Evolutionary conservation across 2,888 invertebrate species (phyloP).

Genomic region (Phyto melanocephala): DNA sequence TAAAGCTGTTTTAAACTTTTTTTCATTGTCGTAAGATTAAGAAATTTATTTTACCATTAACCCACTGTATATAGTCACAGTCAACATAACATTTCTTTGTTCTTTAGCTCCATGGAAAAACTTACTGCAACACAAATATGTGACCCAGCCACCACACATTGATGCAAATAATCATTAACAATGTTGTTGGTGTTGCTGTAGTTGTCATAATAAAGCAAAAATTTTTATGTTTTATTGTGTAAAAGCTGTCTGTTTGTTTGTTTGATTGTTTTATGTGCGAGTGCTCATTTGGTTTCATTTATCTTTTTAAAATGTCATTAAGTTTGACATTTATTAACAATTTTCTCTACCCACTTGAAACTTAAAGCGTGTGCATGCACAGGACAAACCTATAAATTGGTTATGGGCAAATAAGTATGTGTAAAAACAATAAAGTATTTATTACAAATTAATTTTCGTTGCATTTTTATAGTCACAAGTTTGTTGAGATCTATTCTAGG

Average conservation of each 20-base stretch:
- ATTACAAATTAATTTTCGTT: neutral
- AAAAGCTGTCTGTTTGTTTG: slow-evolving; percentile 14
- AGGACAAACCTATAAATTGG: no score
- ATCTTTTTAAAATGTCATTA: slow-evolving; percentile 54
- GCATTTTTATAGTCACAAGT: neutral
- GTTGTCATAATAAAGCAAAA: neutral
- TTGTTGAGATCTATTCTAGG: no score
- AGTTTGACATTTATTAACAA: slow-evolving; percentile 60
- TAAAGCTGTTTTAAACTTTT: no score
- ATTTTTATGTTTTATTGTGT: no score
- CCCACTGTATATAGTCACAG: neutral
- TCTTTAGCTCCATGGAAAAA: neutral
- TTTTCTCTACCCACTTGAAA: slow-evolving; percentile 49
- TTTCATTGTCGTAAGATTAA: no score
- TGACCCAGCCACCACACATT: slow-evolving; percentile 38
- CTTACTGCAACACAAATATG: neutral
- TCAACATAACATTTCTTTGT: no score
- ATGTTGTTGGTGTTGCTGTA: neutral
- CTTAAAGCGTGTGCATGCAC: neutral
- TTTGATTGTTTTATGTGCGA: neutral
- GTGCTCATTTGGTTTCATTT: slow-evolving; percentile 33
- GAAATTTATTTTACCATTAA: no score
- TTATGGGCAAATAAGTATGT: neutral
- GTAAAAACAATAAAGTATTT: neutral
- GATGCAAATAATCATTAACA: neutral